Evolutionary conservation across 2,888 invertebrate genomes (phyloP).

Genomic region (Kryphioiulus occultus): DNA sequence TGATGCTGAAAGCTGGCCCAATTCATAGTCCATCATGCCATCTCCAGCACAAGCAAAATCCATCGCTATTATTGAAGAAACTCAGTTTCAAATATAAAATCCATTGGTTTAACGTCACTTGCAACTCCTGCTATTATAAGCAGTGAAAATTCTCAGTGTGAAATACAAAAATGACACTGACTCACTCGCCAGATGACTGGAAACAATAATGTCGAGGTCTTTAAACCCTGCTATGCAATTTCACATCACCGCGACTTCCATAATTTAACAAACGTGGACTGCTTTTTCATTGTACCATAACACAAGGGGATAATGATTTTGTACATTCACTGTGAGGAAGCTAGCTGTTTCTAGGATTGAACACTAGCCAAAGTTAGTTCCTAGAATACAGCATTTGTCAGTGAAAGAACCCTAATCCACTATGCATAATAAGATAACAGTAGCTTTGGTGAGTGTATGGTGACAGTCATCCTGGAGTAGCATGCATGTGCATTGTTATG

Average conservation of each 20-base stretch:
- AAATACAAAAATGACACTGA: neutral
- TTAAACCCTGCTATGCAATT: neutral
- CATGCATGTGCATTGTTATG: neutral
- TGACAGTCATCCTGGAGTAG: neutral
- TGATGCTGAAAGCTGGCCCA: too few relatives aligned
- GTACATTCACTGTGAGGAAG: neutral
- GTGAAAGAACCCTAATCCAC: neutral
- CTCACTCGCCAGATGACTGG: neutral
- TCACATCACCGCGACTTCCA: neutral
- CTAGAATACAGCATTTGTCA: neutral
- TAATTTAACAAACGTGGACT: neutral
- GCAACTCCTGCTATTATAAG: neutral
- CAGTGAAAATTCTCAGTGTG: neutral
- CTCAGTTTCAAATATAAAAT: neutral
- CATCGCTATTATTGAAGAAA: neutral
- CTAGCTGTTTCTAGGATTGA: neutral
- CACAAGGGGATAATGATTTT: neutral
- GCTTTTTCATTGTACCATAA: neutral
- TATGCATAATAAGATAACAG: neutral
- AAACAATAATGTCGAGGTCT: neutral
- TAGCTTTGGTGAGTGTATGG: neutral
- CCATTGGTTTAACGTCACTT: neutral
- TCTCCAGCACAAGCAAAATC: too few relatives aligned
- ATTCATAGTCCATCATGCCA: too few relatives aligned
- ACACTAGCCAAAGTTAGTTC: neutral